Evolutionary conservation across 2,113 vertebrate genomes (phyloP).

Genomic region (Varanus komodoensis): DNA sequence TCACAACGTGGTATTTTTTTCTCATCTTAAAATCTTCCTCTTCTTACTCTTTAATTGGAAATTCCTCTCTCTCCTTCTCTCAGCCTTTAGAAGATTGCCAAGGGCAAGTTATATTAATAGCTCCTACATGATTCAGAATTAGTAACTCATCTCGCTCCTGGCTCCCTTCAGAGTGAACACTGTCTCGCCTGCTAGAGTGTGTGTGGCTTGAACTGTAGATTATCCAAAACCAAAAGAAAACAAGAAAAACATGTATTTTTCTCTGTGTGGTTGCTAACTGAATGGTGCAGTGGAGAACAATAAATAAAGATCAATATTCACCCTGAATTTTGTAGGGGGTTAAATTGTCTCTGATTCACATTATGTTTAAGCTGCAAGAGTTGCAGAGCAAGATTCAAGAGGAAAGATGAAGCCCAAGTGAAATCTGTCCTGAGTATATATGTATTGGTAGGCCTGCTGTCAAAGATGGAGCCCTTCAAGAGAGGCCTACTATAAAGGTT

Average conservation of each 20-base stretch:
- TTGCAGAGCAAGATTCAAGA: background rate
- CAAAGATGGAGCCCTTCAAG: background rate
- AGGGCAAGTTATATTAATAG: conserved; percentile 67
- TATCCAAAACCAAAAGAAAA: conserved; percentile 44
- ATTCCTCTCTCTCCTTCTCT: conserved; percentile 46
- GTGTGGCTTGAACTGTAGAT: conserved; percentile 14
- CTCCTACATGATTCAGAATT: conserved; percentile 59
- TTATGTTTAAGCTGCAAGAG: conserved; percentile 2
- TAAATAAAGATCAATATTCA: conserved; percentile 25
- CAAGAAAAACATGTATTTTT: background rate
- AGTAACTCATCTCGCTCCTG: conserved; percentile 33
- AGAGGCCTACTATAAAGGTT: no score
- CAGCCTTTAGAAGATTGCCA: conserved; percentile 54
- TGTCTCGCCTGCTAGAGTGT: background rate
- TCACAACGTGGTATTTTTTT: background rate
- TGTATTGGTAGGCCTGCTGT: no score
- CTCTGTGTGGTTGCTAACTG: background rate
- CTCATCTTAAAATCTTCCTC: conserved; percentile 4
- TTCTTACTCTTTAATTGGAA: conserved; percentile 47
- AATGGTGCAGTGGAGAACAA: background rate
- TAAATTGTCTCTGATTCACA: background rate
- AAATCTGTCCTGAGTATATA: background rate
- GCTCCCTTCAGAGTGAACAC: conserved; percentile 42
- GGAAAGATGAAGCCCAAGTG: background rate
- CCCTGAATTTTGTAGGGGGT: background rate